A percentile compares a stretch with the other conserved stretches of the same genome.
phyloP scores from a whole-genome alignment of 2,113 vertebrate species.

The Notothenia rossii region DNA sequence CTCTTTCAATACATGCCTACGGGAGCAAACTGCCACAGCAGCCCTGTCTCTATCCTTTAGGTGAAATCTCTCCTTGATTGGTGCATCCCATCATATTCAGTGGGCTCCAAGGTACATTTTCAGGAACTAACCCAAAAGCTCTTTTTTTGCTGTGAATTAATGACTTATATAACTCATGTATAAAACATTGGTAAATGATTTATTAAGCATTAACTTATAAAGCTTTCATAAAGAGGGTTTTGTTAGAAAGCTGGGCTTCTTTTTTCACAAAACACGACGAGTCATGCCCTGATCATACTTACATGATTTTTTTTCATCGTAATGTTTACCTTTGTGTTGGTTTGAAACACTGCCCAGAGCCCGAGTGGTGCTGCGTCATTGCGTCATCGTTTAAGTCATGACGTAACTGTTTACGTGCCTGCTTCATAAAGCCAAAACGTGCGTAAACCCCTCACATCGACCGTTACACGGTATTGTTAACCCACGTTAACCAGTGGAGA shows the following conservation, averaged over 20 bases:
- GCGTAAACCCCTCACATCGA: too few relatives aligned
- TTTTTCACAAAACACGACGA: not conserved
- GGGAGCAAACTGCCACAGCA: too few relatives aligned
- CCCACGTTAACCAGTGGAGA: too few relatives aligned
- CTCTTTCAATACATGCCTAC: too few relatives aligned
- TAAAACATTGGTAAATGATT: slow-evolving; percentile 18
- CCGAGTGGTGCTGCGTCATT: too few relatives aligned
- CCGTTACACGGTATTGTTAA: too few relatives aligned
- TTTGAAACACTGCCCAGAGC: too few relatives aligned
- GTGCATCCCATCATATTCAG: not conserved
- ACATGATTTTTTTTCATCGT: not conserved
- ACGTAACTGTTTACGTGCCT: too few relatives aligned
- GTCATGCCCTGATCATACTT: not conserved
- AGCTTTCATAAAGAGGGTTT: not conserved
- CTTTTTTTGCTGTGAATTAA: not conserved
- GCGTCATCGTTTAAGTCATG: too few relatives aligned
- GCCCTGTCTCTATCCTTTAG: not conserved
- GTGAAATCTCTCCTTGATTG: not conserved
- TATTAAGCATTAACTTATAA: slow-evolving; percentile 9
- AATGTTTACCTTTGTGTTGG: not conserved
- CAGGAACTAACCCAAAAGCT: not conserved
- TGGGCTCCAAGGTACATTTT: not conserved
- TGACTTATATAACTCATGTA: slow-evolving; percentile 2
- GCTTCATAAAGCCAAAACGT: too few relatives aligned
- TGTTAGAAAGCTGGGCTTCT: not conserved